Evolutionary conservation across 2,113 vertebrate genomes (phyloP).

Genomic region (Dipodomys merriami): DNA sequence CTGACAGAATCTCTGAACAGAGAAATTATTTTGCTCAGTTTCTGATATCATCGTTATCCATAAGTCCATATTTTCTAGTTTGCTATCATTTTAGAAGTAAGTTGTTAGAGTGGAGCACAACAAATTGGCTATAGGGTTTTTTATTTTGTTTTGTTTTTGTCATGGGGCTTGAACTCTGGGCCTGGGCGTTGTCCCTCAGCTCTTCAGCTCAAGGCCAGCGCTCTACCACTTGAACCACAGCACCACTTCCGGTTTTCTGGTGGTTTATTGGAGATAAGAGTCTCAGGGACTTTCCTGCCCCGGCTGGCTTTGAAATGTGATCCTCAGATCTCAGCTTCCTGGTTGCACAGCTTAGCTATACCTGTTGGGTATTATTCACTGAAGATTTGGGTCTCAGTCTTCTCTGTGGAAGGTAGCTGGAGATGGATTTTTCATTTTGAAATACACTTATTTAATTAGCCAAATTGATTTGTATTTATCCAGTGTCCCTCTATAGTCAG

Average conservation of each 20-base stretch:
- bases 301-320: too few relatives aligned
- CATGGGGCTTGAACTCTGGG: too few relatives aligned
- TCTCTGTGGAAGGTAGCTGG: background rate
- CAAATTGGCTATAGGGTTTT: background rate
- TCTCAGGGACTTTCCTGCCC: too few relatives aligned
- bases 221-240: too few relatives aligned
- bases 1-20: background rate
- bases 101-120: background rate
- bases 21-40: background rate
- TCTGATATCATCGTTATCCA: background rate
- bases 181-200: too few relatives aligned
- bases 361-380: background rate
- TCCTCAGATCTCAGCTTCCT: too few relatives aligned
- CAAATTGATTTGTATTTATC: background rate
- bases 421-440: background rate
- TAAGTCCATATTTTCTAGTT: background rate
- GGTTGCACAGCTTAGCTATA: too few relatives aligned
- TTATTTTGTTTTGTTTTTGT: too few relatives aligned
- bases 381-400: background rate
- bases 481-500: background rate
- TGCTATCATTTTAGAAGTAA: slow-evolving; percentile 2
- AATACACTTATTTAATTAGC: background rate
- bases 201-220: too few relatives aligned
- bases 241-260: too few relatives aligned
- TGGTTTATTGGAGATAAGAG: too few relatives aligned